Evolutionary conservation across 2,797 vertebrate species (phyloP).

Genomic region (Halcyon badia): DNA sequence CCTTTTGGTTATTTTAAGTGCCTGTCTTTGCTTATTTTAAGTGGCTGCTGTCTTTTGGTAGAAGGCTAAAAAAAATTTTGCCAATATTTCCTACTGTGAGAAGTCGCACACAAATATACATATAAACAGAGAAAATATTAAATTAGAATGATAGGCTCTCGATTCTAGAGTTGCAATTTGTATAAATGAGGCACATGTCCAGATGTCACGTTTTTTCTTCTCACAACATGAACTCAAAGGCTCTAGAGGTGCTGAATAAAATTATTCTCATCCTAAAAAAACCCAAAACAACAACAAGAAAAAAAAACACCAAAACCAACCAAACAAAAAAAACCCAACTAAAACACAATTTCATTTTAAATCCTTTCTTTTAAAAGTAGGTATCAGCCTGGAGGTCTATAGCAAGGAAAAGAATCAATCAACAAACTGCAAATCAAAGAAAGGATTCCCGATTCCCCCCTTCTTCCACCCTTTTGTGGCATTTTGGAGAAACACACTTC

Average conservation of each 20-base stretch:
- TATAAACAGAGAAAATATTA: not conserved
- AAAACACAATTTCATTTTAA: not conserved
- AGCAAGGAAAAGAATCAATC: not conserved
- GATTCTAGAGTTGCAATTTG: not conserved
- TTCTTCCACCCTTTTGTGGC: not conserved
- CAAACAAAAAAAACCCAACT: no score
- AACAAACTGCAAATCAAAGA: constrained; percentile 6
- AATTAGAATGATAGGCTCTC: not conserved
- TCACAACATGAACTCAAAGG: not conserved
- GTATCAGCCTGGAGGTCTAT: not conserved
- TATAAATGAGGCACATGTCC: not conserved
- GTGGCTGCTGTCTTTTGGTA: not conserved
- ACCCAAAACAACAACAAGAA: no score
- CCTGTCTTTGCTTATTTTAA: not conserved
- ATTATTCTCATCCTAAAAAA: not conserved
- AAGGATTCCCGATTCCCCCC: not conserved
- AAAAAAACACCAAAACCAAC: no score
- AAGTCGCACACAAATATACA: not conserved
- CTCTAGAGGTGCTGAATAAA: not conserved
- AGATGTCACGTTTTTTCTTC: not conserved
- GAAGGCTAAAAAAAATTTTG: not conserved
- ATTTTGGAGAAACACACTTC: constrained; percentile 62
- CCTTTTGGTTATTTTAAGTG: not conserved
- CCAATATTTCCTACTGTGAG: not conserved
- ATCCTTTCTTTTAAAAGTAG: not conserved